phyloP scores from a whole-genome alignment of 2,113 vertebrate genomes.

The Seriola dumerili region DNA sequence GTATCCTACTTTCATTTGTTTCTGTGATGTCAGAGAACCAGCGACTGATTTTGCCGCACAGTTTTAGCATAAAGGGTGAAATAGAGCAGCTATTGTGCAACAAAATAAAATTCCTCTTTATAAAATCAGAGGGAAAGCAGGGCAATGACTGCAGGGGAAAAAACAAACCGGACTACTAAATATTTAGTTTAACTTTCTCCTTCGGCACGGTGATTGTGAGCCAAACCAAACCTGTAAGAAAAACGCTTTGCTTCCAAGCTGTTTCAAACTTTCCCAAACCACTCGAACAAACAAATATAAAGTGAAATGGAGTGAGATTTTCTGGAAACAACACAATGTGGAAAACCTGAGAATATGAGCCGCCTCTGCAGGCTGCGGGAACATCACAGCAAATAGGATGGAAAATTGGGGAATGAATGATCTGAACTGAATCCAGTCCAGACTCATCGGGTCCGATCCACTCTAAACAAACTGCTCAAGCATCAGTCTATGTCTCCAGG shows the following conservation, averaged over 20 bases:
- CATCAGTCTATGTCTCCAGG: background rate
- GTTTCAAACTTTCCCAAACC: conserved; percentile 36
- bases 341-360: conserved; percentile 58
- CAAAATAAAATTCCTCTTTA: conserved; percentile 14
- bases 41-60: background rate
- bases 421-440: conserved; percentile 16
- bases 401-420: conserved; percentile 16
- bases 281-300: conserved; percentile 48
- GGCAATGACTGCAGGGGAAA: conserved; percentile 21
- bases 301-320: conserved; percentile 19
- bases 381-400: conserved; percentile 23
- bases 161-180: conserved; percentile 40
- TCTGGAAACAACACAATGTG: conserved; percentile 45
- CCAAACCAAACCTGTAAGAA: conserved; percentile 64
- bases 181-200: conserved; percentile 57
- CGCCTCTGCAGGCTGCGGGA: conserved; percentile 4
- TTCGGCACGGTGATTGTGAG: conserved; percentile 22
- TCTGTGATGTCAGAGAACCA: background rate
- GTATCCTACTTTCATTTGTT: background rate
- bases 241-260: conserved; percentile 37
- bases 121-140: conserved; percentile 23
- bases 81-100: conserved; percentile 21
- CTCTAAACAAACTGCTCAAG: background rate
- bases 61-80: background rate
- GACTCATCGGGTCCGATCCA: conserved; percentile 11